Evolutionary conservation across 1,140 invertebrate genomes (phyloP).

Genomic region (Ganaspis sp.): DNA sequence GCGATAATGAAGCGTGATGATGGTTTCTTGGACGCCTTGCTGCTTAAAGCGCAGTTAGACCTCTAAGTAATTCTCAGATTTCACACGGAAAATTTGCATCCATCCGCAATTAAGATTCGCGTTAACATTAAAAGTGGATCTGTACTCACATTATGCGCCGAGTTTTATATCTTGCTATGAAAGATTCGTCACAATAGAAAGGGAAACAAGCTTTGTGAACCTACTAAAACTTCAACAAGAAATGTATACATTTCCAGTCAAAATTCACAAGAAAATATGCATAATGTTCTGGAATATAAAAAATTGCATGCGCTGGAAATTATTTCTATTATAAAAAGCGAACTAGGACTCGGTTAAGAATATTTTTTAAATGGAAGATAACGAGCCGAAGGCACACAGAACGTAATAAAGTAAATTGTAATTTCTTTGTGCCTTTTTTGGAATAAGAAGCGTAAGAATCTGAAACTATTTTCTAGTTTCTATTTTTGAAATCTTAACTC

Average conservation of each 20-base stretch:
- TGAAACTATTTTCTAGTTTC: too few relatives aligned
- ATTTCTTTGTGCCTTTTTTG: too few relatives aligned
- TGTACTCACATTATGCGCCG: background rate
- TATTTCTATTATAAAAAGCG: too few relatives aligned
- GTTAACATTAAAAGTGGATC: constrained; percentile 53
- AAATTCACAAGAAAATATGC: too few relatives aligned
- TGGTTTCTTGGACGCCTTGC: constrained; percentile 32
- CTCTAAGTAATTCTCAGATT: constrained; percentile 39
- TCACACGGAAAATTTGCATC: constrained; percentile 66
- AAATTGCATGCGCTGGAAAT: too few relatives aligned
- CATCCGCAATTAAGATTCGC: constrained; percentile 68
- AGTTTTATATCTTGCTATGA: background rate
- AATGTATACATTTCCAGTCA: background rate
- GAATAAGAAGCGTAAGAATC: too few relatives aligned
- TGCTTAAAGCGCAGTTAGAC: constrained; percentile 58
- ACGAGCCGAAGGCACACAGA: too few relatives aligned
- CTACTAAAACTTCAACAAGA: background rate
- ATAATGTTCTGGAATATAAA: too few relatives aligned
- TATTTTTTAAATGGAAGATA: too few relatives aligned
- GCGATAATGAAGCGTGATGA: constrained; percentile 16
- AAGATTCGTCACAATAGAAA: constrained; percentile 6
- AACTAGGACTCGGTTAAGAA: too few relatives aligned
- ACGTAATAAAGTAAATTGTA: too few relatives aligned
- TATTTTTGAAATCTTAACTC: too few relatives aligned
- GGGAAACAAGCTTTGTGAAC: background rate